Evolutionary conservation across 2,797 vertebrate species (phyloP).

Genomic region (Falco rusticolus): DNA sequence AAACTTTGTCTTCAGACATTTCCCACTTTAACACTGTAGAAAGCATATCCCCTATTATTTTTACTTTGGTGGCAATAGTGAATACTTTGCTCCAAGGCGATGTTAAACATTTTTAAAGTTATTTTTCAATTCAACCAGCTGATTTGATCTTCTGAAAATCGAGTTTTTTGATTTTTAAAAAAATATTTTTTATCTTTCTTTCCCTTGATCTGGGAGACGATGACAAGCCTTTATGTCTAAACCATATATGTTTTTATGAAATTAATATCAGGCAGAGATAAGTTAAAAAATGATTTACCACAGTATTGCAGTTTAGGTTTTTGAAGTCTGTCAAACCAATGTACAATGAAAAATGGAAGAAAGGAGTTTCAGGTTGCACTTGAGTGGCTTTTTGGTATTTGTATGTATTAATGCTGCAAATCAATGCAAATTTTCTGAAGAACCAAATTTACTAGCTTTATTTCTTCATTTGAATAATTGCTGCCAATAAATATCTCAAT

Average conservation of each 20-base stretch:
- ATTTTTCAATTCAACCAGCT: background rate
- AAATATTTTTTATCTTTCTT: background rate
- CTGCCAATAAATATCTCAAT: conserved; percentile 25
- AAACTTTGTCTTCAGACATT: background rate
- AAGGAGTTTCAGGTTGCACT: background rate
- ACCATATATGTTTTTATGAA: background rate
- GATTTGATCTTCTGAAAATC: background rate
- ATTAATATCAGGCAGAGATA: background rate
- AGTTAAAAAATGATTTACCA: background rate
- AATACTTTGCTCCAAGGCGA: background rate
- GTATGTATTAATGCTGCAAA: background rate
- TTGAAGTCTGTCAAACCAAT: background rate
- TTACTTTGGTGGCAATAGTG: background rate
- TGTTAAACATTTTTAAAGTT: background rate
- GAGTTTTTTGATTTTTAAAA: background rate
- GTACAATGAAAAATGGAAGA: background rate
- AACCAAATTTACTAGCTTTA: background rate
- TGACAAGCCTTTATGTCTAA: background rate
- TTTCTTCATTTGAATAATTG: conserved; percentile 9
- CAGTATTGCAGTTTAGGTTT: background rate
- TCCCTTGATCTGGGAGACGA: background rate
- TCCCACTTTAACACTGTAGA: background rate
- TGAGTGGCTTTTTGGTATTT: background rate
- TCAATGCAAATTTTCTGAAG: background rate
- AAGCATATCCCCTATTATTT: background rate